Base-by-base conservation (phyloP, 2,113 vertebrate species). In the Fukomys damarensis region DNA sequence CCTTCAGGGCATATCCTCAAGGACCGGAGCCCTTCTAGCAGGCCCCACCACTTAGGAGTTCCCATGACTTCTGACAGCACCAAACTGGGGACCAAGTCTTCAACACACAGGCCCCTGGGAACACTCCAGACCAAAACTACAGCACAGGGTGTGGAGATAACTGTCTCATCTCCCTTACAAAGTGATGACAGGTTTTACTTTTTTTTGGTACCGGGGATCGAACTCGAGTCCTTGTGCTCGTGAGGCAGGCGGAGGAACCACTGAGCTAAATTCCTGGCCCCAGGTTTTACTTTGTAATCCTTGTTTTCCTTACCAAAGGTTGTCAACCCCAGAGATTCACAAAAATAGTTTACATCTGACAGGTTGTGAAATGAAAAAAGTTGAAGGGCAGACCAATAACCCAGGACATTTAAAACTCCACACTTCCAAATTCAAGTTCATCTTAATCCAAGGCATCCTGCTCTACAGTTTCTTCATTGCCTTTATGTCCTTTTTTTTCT, bases 301-400 rank as follows among this genome's bases (percentile, higher is more conserved):
- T 58, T 74, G 19, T 19, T 72, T 17, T 14, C 14, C 46, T 35
- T 19, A 49, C 26, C 74, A 46, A 94, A 86, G 59, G 7, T 2
- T 49, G n/a, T 74, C 77, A 86, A 79, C 13, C 5, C n/a, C 16
- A 20, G 1, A 38, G 58, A 3, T 66, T 76, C 17, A 72, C 43
- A 54, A 68, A 94, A 89, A 65, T 19, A 79, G 68, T 76, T 92
- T 89, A 77, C n/a, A 94, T 46, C 46, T 88, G 14, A 94, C 41
- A 72, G 24, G 70, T 65, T 66, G 28, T 86, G 28, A 70, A 83
- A 95, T 58, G 28, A 81, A 83, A 65, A 65, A 59, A 35, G 68
- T 24, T 30, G 9, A 82, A 12, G n/a, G 30, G 17, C 9, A 66
- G 38, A 76, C 54, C 72, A 92, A 56, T 49, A 16, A 49, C 35